Percentiles rank a stretch among this genome's conserved stretches.
Evolutionary conservation across 2,888 invertebrate species (phyloP).

Genomic region (Heliconius sara): DNA sequence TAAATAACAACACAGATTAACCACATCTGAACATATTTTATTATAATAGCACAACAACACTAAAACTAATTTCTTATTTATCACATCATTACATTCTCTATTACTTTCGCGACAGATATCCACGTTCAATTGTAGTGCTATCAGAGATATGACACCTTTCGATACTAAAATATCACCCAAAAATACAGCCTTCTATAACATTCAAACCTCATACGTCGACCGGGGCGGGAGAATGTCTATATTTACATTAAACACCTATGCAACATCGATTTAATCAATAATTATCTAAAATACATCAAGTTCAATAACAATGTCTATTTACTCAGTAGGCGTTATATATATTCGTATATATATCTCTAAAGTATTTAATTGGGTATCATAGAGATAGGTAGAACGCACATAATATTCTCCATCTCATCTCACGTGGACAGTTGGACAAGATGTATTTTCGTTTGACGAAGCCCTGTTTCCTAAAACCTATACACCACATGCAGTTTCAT

Average conservation of each 20-base stretch:
- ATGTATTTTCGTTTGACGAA: slow-evolving; percentile 58
- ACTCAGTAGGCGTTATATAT: slow-evolving; percentile 65
- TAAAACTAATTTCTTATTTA: slow-evolving; percentile 77
- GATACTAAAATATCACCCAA: slow-evolving; percentile 81
- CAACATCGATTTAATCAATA: slow-evolving; percentile 84
- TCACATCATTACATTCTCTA: slow-evolving; percentile 76
- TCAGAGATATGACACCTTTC: slow-evolving; percentile 78
- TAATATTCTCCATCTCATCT: slow-evolving; percentile 47
- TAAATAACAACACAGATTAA: slow-evolving; percentile 58
- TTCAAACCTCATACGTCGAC: slow-evolving; percentile 72
- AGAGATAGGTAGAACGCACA: slow-evolving; percentile 46
- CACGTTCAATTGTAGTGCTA: slow-evolving; percentile 64
- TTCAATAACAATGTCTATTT: slow-evolving; percentile 79
- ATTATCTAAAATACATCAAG: slow-evolving; percentile 83
- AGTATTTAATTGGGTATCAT: slow-evolving; percentile 55
- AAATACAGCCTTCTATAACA: slow-evolving; percentile 83
- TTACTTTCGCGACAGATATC: slow-evolving; percentile 55
- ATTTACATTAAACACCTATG: slow-evolving; percentile 84
- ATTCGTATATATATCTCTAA: slow-evolving; percentile 44
- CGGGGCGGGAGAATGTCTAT: slow-evolving; percentile 69
- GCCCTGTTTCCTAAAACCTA: slow-evolving; percentile 23
- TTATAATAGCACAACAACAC: slow-evolving; percentile 83
- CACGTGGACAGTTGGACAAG: slow-evolving; percentile 22
- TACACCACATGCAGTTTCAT: slow-evolving; percentile 9
- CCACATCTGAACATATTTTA: slow-evolving; percentile 80